phyloP scores from a whole-genome alignment of 1,140 invertebrate species.

The Trichomalopsis sarcophagae region DNA sequence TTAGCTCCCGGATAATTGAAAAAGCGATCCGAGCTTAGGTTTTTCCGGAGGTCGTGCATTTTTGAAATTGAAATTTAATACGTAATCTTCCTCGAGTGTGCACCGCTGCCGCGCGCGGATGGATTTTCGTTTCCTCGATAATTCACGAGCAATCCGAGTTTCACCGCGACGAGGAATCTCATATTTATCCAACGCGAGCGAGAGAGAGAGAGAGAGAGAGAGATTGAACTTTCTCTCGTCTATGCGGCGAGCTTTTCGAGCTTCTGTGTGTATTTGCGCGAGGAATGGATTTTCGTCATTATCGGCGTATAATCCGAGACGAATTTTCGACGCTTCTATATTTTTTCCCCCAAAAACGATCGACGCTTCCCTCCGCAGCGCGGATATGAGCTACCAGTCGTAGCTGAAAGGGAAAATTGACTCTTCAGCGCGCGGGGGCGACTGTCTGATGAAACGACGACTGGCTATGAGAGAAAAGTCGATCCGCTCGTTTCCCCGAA shows the following conservation, averaged over 20 bases:
- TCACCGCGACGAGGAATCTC: no score
- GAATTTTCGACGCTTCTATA: no score
- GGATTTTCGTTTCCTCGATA: background rate
- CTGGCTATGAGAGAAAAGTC: background rate
- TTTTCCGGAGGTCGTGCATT: background rate
- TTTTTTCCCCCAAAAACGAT: no score
- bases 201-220: no score
- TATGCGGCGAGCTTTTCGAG: no score
- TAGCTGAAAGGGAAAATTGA: background rate
- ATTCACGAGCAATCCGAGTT: background rate
- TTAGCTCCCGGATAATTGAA: background rate
- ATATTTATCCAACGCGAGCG: no score
- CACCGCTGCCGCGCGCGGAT: background rate
- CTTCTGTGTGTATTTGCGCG: no score
- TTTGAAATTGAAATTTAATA: constrained; percentile 5
- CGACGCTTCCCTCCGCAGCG: background rate
- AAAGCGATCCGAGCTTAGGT: background rate
- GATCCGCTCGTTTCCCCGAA: background rate
- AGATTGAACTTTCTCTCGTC: no score
- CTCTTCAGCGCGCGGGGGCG: background rate
- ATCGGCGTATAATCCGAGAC: no score
- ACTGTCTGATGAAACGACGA: background rate
- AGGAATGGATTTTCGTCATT: no score
- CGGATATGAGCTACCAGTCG: background rate
- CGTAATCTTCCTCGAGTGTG: background rate